These are phyloP conservation scores for Hystrix cristata DNA, from an alignment of 2,113 vertebrate genomes.

Conservation along the genomic window DNA sequence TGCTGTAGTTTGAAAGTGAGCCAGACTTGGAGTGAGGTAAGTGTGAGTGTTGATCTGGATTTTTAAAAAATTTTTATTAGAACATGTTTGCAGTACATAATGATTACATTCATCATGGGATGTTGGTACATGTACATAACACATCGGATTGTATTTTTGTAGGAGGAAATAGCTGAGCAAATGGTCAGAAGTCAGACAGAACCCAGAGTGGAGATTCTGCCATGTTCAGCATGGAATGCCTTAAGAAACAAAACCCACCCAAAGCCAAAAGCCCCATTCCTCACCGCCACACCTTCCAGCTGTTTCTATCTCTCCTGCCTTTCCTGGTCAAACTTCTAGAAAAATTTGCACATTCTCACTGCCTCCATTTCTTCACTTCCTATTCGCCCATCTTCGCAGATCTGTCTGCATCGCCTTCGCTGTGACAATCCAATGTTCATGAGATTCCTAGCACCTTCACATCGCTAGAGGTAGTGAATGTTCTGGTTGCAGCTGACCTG, in stretches of 20 bases:
- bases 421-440: background rate
- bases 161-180: background rate
- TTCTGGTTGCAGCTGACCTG: background rate
- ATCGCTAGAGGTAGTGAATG: background rate
- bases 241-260: conserved; percentile 19
- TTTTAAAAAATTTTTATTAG: background rate
- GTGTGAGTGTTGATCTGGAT: background rate
- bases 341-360: background rate
- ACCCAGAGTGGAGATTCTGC: background rate
- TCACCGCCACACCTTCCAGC: background rate
- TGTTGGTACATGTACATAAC: background rate
- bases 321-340: conserved; percentile 26
- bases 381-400: background rate
- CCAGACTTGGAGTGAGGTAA: background rate
- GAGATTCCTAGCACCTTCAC: background rate
- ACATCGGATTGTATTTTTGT: background rate
- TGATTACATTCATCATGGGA: background rate
- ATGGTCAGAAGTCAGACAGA: background rate
- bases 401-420: background rate
- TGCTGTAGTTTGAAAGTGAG: conserved; percentile 7
- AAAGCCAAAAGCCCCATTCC: background rate
- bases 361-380: background rate
- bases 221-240: background rate
- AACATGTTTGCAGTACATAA: background rate
- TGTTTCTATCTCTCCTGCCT: background rate